Evolutionary conservation across 2,113 vertebrate species (phyloP).

Genomic region (Furnarius figulus): DNA sequence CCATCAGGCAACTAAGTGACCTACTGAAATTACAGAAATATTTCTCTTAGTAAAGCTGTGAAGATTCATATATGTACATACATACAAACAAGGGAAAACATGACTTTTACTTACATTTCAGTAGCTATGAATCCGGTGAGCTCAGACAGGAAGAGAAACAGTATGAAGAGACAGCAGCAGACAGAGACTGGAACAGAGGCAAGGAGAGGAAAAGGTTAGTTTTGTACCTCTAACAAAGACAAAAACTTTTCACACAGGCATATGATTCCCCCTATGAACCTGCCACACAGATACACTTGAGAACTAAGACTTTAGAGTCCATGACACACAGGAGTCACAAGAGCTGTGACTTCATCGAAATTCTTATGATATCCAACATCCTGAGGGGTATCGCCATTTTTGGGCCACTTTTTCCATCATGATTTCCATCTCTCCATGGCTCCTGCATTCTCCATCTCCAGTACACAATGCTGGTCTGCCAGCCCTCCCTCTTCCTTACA

Average conservation of each 20-base stretch:
- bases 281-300: background rate
- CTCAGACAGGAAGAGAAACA: conserved; percentile 98
- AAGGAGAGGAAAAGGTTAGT: background rate
- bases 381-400: background rate
- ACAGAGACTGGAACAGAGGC: conserved; percentile 87
- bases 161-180: conserved; percentile 97
- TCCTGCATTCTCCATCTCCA: background rate
- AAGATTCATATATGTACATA: background rate
- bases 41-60: background rate
- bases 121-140: conserved; percentile 97
- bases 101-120: conserved; percentile 92
- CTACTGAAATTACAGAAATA: background rate
- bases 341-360: background rate
- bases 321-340: background rate
- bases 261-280: background rate
- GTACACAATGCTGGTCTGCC: background rate
- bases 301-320: background rate
- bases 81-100: background rate
- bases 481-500: background rate
- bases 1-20: background rate
- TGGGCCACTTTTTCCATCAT: background rate
- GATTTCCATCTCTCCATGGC: background rate
- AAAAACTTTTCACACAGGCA: background rate
- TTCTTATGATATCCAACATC: background rate
- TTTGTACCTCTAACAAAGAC: background rate